Conservation (phyloP, 2,797 vertebrate genomes). For the Siniperca undulata region DNA sequence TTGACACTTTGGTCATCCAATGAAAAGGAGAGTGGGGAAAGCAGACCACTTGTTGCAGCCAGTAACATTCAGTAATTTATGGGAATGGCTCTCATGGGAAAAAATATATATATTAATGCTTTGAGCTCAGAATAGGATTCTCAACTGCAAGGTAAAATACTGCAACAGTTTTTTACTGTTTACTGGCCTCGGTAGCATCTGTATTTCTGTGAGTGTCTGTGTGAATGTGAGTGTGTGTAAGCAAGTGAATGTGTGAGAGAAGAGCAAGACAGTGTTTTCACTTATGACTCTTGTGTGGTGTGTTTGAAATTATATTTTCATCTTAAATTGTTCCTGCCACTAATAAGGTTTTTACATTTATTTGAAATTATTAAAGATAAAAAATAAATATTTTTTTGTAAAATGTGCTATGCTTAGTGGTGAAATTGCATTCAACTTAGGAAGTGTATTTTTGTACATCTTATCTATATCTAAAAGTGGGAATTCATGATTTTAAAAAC, state of each 20-base stretch:
- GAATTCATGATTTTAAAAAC: background rate
- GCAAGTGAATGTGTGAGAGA: background rate
- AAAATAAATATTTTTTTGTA: background rate
- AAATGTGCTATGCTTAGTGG: background rate
- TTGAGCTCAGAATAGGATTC: conserved; percentile 29
- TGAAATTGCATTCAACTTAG: background rate
- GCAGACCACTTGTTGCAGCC: conserved; percentile 75
- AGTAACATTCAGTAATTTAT: conserved; percentile 62
- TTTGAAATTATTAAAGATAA: background rate
- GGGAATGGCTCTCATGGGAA: conserved; percentile 37
- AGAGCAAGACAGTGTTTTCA: background rate
- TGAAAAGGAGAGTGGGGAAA: conserved; percentile 63
- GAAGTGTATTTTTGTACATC: conserved; percentile 1
- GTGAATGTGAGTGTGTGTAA: background rate
- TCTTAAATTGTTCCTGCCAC: background rate
- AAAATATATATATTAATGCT: conserved; percentile 1
- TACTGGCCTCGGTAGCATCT: background rate
- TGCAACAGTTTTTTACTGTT: conserved; percentile 11
- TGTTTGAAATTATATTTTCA: conserved; percentile 7
- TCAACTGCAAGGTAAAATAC: conserved; percentile 37
- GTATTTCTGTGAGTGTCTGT: conserved; percentile 8
- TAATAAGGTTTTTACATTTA: background rate
- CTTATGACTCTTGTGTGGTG: background rate
- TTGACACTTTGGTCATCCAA: conserved; percentile 73
- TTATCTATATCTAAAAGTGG: background rate